A percentile compares a stretch with the other conserved stretches of the same genome.
phyloP scores from a whole-genome alignment of 2,888 invertebrate genomes.

The Trissolcus japonicus region DNA sequence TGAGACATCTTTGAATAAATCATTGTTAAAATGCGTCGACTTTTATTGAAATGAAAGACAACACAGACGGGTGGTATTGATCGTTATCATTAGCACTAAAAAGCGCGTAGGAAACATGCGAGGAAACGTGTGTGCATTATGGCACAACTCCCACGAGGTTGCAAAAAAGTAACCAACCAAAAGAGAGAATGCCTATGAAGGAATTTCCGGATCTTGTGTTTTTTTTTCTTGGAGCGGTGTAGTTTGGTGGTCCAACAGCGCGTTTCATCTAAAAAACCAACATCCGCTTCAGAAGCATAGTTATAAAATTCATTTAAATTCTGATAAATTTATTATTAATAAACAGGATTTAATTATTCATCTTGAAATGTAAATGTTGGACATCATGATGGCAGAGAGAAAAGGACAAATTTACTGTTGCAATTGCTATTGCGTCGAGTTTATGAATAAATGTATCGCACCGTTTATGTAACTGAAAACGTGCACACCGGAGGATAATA shows the following conservation, averaged over 20 bases:
- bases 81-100: slow-evolving; percentile 27
- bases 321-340: no score
- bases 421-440: slow-evolving; percentile 13
- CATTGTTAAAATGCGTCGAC: background rate
- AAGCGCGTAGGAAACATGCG: slow-evolving; percentile 34
- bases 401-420: slow-evolving; percentile 7
- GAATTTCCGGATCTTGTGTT: no score
- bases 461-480: slow-evolving; percentile 18
- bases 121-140: slow-evolving; percentile 23
- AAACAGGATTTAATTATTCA: no score
- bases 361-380: no score
- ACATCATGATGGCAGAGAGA: background rate
- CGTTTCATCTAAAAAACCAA: no score
- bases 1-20: background rate
- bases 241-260: no score
- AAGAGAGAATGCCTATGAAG: slow-evolving; percentile 3
- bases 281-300: no score
- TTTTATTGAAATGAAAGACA: slow-evolving; percentile 24
- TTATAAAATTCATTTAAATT: no score
- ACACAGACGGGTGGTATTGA: slow-evolving; percentile 18
- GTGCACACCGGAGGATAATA: slow-evolving; percentile 22
- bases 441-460: slow-evolving; percentile 35
- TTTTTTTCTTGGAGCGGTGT: no score
- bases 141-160: slow-evolving; percentile 28
- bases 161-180: slow-evolving; percentile 6